Evolutionary conservation across 2,888 invertebrate genomes (phyloP), one percentile per base, ranked within the genome.

Genomic region (Tenthredo scrophulariae): DNA sequence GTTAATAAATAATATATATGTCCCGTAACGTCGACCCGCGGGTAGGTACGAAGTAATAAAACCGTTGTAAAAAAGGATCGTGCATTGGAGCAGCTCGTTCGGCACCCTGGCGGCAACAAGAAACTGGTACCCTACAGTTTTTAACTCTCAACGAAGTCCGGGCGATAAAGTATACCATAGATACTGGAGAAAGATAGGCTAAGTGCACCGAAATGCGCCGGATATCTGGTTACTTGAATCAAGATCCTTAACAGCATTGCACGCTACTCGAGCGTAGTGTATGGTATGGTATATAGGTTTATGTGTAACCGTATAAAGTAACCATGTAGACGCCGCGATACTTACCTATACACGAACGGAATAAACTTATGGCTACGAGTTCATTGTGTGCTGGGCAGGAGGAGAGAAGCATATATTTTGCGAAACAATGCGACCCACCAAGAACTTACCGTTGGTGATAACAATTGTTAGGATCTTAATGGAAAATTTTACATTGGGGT

Each of bases 171-270:
- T 67, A 83, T 70, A 40, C 83, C 83, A 26, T 46, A 33, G 83
- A 83, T 83, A 83, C 83, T 13, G 70, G 50, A n/a, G 67, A 43
- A 33, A 83, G 83, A 83, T 70, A 83, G 43, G 29, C 46, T 83
- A 83, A 83, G 83, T 83, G 83, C 83, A 83, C 83, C 83, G 83
- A 83, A 83, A 83, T 83, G 70, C 50, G 50, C 46, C 18, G 83
- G 46, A 70, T 83, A 83, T 83, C 83, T 83, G 83, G 83, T 83
- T 83, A 83, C 83, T 83, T 33, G 83, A 37, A 83, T 83, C 83
- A 83, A 83, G 83, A 83, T 83, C 50, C 83, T 67, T 40, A 70
- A 46, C 67, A 70, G 83, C 67, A 62, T 43, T 22, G 80, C 46
- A 80, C 62, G 58, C 62, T 54, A 77, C 54, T 77, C 77, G 26